phyloP scores from a whole-genome alignment of 2,113 vertebrate species.

The Podarcis raffonei region DNA sequence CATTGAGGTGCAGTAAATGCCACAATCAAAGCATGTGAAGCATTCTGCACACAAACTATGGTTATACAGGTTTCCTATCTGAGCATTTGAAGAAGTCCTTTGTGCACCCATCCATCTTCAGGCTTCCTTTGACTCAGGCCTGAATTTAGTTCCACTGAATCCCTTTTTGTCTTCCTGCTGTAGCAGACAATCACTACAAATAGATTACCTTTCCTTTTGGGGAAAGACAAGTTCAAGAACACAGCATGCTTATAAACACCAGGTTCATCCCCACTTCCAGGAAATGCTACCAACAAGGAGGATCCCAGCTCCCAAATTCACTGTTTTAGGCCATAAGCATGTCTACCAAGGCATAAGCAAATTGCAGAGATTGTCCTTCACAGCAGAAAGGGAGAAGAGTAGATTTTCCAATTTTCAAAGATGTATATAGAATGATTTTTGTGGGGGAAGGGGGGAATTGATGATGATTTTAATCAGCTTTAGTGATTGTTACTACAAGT shows the following conservation, averaged over 20 bases:
- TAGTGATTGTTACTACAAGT: background rate
- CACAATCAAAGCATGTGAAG: background rate
- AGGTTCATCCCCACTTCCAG: background rate
- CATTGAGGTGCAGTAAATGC: background rate
- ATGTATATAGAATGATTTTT: background rate
- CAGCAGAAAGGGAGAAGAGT: background rate
- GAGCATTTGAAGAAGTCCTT: background rate
- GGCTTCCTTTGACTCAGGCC: background rate
- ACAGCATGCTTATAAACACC: background rate
- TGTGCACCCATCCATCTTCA: background rate
- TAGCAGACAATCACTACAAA: background rate
- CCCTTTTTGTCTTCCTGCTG: background rate
- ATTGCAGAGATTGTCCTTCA: background rate
- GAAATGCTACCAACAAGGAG: background rate
- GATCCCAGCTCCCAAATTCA: background rate
- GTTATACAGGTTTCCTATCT: background rate
- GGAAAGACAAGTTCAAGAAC: background rate
- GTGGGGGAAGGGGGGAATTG: no score
- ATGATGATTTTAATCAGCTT: background rate
- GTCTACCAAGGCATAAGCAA: no score
- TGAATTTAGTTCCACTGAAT: background rate
- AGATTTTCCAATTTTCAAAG: background rate
- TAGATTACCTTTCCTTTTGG: background rate
- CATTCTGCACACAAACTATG: background rate
- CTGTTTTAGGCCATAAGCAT: background rate